Base-by-base conservation (phyloP, 2,113 vertebrate genomes). In the Protomyctophum bolini region DNA sequence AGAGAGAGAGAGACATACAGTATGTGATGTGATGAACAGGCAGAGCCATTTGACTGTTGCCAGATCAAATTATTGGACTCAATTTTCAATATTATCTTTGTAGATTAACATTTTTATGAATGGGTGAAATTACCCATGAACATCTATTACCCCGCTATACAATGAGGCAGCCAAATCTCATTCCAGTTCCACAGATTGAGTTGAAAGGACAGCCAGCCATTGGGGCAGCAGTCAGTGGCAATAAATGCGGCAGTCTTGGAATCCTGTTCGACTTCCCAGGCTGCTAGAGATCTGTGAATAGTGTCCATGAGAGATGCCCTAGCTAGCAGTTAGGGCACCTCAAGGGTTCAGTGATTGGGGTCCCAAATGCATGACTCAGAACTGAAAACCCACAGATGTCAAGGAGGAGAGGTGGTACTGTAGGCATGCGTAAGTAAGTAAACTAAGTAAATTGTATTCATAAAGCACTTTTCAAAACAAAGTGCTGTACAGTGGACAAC, bases 81-180 rank as follows among this genome's bases (percentile, higher is more conserved):
- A 62, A 85, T 88, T 84, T 84, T 66, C 70, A 70, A 74, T 68
- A 83, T 87, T 89, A 87, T 88, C 81, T 76, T 70, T 84, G 72
- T 49, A 88, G 83, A 87, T 90, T 83, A 88, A 87, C 83, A 83
- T 81, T 88, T 86, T 90, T 84, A 88, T 73, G 82, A 83, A 75
- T 56, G 70, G 76, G 83, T 79, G 81, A 86, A 87, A 90, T 88
- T 83, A 87, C 78, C 86, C 85, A 60, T 88, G 86, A 81, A 86
- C 41, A 11, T 65, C 77, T 68, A 80, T 83, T 68, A 76, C 76
- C 41, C 57, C 7, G 47, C 66, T 65, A 64, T 68, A 86, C 72
- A 84, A 86, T 73, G 70, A 79, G 68, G 59, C 75, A 72, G 74
- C 73, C 33, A 52, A 70, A 65, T 33, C 62, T 67, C 61, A 56